Evolutionary conservation across 1,140 invertebrate species (phyloP).

Genomic region (Caenorhabditis latens): DNA sequence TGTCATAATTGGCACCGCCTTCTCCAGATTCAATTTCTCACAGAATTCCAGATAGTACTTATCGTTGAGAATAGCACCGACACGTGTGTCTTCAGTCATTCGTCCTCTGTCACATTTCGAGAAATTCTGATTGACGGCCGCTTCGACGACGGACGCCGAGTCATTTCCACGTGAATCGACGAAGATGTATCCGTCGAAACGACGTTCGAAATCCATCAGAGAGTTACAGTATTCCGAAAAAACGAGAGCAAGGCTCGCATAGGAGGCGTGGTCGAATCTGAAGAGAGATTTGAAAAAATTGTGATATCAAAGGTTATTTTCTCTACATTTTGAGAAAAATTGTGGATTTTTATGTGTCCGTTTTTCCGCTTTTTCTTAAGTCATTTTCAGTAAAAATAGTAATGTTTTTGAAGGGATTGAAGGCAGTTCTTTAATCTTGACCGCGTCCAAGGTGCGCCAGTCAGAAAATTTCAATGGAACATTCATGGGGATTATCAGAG

Average conservation of each 20-base stretch:
- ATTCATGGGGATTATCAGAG: too few relatives aligned
- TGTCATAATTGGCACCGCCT: background rate
- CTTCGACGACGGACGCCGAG: background rate
- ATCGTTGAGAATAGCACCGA: slow-evolving; percentile 14
- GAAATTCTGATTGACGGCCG: background rate
- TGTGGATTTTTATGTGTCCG: too few relatives aligned
- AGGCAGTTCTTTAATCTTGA: too few relatives aligned
- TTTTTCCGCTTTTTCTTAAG: too few relatives aligned
- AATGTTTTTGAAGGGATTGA: too few relatives aligned
- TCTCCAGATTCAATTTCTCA: slow-evolving; percentile 1
- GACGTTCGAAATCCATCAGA: slow-evolving; percentile 26
- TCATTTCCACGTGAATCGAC: slow-evolving; percentile 43
- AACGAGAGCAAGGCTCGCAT: background rate
- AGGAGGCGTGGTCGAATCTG: slow-evolving; percentile 7
- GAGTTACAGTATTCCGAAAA: slow-evolving; percentile 47
- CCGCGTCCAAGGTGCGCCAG: too few relatives aligned
- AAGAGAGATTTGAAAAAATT: too few relatives aligned
- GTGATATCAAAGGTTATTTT: too few relatives aligned
- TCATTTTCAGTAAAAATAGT: too few relatives aligned
- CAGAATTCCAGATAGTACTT: slow-evolving; percentile 35
- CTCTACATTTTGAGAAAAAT: too few relatives aligned
- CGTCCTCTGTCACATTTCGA: background rate
- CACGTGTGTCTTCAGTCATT: slow-evolving; percentile 4
- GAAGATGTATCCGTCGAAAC: slow-evolving; percentile 38
- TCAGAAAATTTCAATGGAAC: too few relatives aligned